Evolutionary conservation across 2,113 vertebrate genomes (phyloP).

Genomic region (Daphoenositta chrysoptera): DNA sequence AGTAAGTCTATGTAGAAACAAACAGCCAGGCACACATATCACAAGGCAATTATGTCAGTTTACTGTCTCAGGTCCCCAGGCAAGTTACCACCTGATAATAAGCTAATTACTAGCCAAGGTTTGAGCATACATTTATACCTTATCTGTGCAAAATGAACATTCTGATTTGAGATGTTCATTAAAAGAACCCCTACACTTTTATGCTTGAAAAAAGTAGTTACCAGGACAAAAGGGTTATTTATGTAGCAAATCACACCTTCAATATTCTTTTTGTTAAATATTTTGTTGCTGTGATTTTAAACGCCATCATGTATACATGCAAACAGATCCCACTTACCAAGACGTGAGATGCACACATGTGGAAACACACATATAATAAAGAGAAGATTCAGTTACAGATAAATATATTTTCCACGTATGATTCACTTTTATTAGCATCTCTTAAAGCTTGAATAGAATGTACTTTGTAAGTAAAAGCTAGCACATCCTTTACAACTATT

Average conservation of each 20-base stretch:
- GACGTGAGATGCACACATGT: not conserved
- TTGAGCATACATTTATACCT: not conserved
- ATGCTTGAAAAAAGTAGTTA: not conserved
- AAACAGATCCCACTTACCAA: not conserved
- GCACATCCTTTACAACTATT: not conserved
- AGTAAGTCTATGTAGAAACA: not conserved
- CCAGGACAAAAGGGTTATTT: not conserved
- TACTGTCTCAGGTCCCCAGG: not conserved
- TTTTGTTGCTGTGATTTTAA: not conserved
- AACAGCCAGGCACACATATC: not conserved
- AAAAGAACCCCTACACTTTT: not conserved
- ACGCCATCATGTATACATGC: accelerated
- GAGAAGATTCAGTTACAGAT: not conserved
- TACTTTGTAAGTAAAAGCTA: not conserved
- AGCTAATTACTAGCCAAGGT: not conserved
- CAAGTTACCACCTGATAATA: not conserved
- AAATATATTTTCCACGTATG: not conserved
- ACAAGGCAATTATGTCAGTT: not conserved
- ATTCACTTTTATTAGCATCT: not conserved
- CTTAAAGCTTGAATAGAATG: not conserved
- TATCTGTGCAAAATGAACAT: not conserved
- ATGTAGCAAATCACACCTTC: not conserved
- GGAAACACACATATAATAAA: not conserved
- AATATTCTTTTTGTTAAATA: not conserved
- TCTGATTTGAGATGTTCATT: not conserved